Conservation (phyloP, 2,113 vertebrate genomes). For the Vulpes lagopus region DNA sequence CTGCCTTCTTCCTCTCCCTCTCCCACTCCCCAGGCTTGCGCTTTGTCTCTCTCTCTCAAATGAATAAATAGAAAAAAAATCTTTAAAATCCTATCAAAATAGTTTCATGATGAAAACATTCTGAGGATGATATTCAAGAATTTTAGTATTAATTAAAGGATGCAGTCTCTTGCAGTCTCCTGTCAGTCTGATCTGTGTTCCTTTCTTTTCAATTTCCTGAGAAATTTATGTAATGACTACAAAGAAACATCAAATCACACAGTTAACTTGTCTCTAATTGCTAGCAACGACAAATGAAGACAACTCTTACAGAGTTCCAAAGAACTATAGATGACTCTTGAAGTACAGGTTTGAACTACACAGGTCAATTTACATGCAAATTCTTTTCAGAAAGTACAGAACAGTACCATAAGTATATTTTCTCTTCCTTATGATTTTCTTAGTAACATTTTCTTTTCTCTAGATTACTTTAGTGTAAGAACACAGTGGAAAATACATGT, state of each 20-base stretch:
- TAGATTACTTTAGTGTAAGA: background rate
- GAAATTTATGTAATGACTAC: background rate
- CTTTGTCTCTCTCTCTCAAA: no score
- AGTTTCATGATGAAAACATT: slow-evolving; percentile 8
- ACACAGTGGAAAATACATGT: background rate
- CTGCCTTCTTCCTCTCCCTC: no score
- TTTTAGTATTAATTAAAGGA: background rate
- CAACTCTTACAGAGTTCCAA: background rate
- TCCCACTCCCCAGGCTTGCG: no score
- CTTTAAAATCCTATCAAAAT: background rate
- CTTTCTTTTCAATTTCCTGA: background rate
- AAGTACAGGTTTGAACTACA: background rate
- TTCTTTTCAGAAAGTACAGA: background rate
- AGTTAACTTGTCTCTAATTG: background rate
- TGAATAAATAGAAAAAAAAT: no score
- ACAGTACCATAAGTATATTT: background rate
- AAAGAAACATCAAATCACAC: slow-evolving; percentile 5
- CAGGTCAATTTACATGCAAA: background rate
- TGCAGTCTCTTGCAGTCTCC: background rate
- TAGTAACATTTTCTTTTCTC: background rate
- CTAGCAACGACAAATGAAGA: background rate
- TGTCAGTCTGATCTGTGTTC: background rate
- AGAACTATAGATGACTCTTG: background rate
- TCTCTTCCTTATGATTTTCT: background rate
- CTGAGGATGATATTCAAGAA: background rate